A percentile compares a stretch with the other conserved stretches of the same genome.
phyloP scores from a whole-genome alignment of 2,113 vertebrate species.

The Pampusana beccarii region DNA sequence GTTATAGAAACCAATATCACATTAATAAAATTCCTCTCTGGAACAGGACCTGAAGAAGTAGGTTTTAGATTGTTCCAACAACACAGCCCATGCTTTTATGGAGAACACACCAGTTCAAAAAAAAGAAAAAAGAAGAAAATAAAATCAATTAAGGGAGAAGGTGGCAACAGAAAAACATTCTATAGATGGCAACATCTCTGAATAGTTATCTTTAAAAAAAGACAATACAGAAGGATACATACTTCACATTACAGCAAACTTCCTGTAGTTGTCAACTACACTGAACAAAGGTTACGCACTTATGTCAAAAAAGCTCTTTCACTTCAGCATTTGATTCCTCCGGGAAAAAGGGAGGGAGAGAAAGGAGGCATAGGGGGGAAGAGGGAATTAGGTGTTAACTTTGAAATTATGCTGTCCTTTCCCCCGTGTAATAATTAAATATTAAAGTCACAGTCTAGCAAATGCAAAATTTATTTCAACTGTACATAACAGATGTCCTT shows the following conservation, averaged over 20 bases:
- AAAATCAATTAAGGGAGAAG: background rate
- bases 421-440: slow-evolving; percentile 72
- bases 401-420: slow-evolving; percentile 35
- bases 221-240: background rate
- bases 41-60: background rate
- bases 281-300: background rate
- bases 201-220: background rate
- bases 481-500: slow-evolving; percentile 91
- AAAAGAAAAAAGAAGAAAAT: background rate
- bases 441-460: slow-evolving; percentile 86
- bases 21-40: background rate
- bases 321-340: background rate
- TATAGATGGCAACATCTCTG: background rate
- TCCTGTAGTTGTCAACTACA: background rate
- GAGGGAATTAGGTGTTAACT: background rate
- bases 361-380: slow-evolving; percentile 26
- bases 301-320: background rate
- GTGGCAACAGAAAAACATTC: background rate
- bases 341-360: background rate
- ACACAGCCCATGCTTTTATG: background rate
- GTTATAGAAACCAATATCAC: background rate
- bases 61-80: background rate
- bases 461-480: slow-evolving; percentile 99
- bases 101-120: background rate
- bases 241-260: background rate